Evolutionary conservation across 2,113 vertebrate genomes (phyloP).

Genomic region (Carassius carassius): DNA sequence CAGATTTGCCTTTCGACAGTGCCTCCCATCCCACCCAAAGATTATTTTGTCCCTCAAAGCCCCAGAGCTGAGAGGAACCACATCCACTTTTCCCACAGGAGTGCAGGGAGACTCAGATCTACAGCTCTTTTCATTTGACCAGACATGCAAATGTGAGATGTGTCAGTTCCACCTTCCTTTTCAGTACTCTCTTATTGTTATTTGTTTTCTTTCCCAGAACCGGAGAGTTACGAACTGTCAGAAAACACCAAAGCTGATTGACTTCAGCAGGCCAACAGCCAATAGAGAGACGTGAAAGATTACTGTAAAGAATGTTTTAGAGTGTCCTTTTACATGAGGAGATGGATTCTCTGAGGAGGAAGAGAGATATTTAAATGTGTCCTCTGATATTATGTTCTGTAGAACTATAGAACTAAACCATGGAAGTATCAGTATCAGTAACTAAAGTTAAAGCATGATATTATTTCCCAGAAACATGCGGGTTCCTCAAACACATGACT

Average conservation of each 20-base stretch:
- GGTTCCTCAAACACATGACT: slow-evolving; percentile 23
- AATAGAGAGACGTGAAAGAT: background rate
- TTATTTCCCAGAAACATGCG: background rate
- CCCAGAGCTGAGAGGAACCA: background rate
- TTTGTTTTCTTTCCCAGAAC: background rate
- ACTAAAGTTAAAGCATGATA: background rate
- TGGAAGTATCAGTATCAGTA: background rate
- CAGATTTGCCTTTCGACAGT: slow-evolving; percentile 27
- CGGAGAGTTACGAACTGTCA: background rate
- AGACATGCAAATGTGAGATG: background rate
- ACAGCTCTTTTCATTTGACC: background rate
- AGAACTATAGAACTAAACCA: background rate
- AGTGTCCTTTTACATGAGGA: background rate
- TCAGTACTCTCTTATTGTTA: background rate
- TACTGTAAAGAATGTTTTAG: background rate
- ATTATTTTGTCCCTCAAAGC: background rate
- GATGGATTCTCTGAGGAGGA: background rate
- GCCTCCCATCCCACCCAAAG: background rate
- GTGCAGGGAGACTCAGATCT: background rate
- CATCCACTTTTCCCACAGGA: background rate
- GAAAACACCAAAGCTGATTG: no score
- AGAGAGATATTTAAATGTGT: slow-evolving; percentile 21
- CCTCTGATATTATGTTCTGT: background rate
- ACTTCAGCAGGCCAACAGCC: background rate
- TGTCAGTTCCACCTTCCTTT: slow-evolving; percentile 8